Base-by-base conservation (phyloP, 2,113 vertebrate genomes). In the Scalopus aquaticus region DNA sequence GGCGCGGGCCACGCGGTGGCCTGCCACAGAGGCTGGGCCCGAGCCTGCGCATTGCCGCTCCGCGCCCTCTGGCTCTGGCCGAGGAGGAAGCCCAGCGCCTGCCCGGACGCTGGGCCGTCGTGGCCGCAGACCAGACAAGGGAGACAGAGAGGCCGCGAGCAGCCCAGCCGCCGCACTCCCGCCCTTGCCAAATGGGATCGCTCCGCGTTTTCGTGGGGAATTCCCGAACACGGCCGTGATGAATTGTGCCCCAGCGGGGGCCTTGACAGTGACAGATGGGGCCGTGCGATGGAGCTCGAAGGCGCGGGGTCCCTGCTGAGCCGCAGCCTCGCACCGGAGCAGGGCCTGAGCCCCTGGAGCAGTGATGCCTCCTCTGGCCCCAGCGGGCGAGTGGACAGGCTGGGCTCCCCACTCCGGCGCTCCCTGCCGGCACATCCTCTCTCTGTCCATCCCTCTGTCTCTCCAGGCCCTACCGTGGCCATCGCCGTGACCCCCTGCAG, bases 261-360 rank as follows among this genome's bases (percentile, higher is more conserved):
- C 97, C 78, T 44, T 98, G 98, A 98, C 99, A 99, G 98, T 99
- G 99, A 99, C 98, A 97, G 98, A 99, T 98, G 98, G 98, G 98
- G 98, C 97, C 82, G 96, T 91, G 97, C 93, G 77, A 78, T 98
- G 98, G 98, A 96, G 95, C 98, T 77, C 93, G 98, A 98, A 96
- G 96, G 97, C 92, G 95, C 89, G 3, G 94, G 97, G 97, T 95
- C 97, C 98, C 96, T 26, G 79, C 97, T 97, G 98, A 98, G 97
- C 96, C 51, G 95, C 85, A 95, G 93, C 83, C 92, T 91, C 74
- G 95, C 30, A 10, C 49, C 49, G 2, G 98, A 90, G 90, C 74
- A 70, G 95, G 35, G 82, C 56, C 88, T 51, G 39, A 30, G 64
- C 93, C 54, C 2, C 85, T 1, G 32, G 83, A 51, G 64, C 90